Evolutionary conservation across 1,140 invertebrate species (phyloP).

Genomic region (Solen grandis): DNA sequence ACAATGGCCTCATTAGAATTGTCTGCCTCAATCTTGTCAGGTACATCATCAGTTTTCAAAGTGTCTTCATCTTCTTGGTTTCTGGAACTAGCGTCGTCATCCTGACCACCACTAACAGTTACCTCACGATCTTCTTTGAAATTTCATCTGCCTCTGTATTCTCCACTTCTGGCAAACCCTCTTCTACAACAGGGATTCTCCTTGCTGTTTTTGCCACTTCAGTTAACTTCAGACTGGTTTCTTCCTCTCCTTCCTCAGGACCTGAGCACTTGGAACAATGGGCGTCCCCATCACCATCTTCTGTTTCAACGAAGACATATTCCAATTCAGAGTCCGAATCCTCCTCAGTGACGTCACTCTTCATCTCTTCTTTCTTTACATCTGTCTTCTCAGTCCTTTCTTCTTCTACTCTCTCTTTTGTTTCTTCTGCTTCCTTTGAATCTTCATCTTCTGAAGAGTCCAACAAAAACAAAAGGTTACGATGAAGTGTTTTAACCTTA

Average conservation of each 20-base stretch:
- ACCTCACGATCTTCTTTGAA: background rate
- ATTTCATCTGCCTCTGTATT: background rate
- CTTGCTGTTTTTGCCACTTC: too few relatives aligned
- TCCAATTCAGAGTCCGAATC: background rate
- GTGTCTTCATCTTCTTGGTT: background rate
- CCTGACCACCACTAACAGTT: background rate
- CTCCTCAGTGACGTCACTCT: background rate
- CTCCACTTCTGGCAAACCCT: too few relatives aligned
- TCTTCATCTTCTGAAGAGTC: background rate
- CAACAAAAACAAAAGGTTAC: too few relatives aligned
- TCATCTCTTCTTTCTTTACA: background rate
- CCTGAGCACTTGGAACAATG: background rate
- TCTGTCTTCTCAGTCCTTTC: background rate
- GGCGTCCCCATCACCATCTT: background rate
- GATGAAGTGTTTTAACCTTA: background rate
- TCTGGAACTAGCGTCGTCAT: background rate
- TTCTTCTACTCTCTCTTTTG: background rate
- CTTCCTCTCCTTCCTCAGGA: conserved; percentile 18
- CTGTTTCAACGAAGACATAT: background rate
- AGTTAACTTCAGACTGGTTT: background rate
- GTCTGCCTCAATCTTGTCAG: too few relatives aligned
- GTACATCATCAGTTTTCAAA: background rate
- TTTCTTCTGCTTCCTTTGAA: too few relatives aligned
- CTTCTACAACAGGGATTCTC: too few relatives aligned
- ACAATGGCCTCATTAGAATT: too few relatives aligned